Percentiles rank a stretch among this genome's conserved stretches.
These are phyloP conservation scores for Melanostoma scalare DNA, from an alignment of 2,888 invertebrate genomes.

Conservation along the genomic window DNA sequence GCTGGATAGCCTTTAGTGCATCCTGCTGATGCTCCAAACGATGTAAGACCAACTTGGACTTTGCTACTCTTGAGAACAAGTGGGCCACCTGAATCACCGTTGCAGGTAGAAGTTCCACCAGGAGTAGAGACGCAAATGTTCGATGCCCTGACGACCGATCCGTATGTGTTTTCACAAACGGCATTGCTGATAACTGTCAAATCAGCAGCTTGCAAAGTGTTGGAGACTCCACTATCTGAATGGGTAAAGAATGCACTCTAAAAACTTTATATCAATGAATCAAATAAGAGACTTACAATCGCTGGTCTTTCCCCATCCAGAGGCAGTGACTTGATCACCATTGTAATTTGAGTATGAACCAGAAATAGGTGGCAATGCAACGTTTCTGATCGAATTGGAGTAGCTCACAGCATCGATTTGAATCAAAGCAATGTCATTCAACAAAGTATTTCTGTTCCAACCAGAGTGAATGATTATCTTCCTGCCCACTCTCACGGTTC, in stretches of 20 bases:
- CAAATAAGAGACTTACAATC: conserved; percentile 20
- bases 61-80: background rate
- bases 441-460: conserved; percentile 16
- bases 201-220: conserved; percentile 6
- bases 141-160: background rate
- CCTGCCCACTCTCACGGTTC: background rate
- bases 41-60: conserved; percentile 26
- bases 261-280: conserved; percentile 1
- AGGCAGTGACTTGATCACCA: conserved; percentile 8
- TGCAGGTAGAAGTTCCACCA: conserved; percentile 76
- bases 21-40: conserved; percentile 11
- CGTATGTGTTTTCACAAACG: conserved; percentile 2
- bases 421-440: conserved; percentile 34
- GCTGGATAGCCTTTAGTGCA: conserved; percentile 29
- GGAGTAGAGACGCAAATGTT: conserved; percentile 16
- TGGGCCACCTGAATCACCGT: conserved; percentile 45
- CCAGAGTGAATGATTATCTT: conserved; percentile 14
- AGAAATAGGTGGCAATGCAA: background rate
- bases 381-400: conserved; percentile 6
- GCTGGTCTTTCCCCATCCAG: conserved; percentile 41
- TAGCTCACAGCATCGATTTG: conserved; percentile 20
- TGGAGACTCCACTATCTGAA: background rate
- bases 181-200: conserved; percentile 15
- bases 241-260: no score
- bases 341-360: conserved; percentile 13